These are phyloP conservation scores for Labia minor DNA, from an alignment of 2,888 invertebrate species.

Conservation along the genomic window DNA sequence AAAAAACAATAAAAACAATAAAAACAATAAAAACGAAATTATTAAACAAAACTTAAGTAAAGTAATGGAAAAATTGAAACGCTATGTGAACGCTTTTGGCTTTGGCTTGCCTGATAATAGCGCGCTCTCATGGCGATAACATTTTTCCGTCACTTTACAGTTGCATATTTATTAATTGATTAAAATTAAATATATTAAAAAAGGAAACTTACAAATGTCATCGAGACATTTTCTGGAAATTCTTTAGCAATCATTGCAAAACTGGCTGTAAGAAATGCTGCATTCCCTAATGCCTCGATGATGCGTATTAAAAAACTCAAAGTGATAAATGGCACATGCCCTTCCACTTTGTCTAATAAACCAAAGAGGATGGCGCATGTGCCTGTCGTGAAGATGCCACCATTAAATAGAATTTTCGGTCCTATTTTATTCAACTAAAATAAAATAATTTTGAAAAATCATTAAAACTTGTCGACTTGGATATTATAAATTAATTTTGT, in stretches of 20 bases:
- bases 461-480: background rate
- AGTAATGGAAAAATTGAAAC: background rate
- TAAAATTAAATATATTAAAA: too few relatives aligned
- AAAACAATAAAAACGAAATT: slow-evolving; percentile 4
- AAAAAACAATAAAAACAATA: slow-evolving; percentile 24
- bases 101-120: too few relatives aligned
- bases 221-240: slow-evolving; percentile 74
- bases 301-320: slow-evolving; percentile 70
- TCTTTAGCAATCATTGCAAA: slow-evolving; percentile 81
- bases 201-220: slow-evolving; percentile 62
- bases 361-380: slow-evolving; percentile 74
- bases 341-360: slow-evolving; percentile 57
- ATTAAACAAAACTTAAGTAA: slow-evolving; percentile 14
- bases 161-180: too few relatives aligned
- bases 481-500: too few relatives aligned
- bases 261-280: slow-evolving; percentile 73
- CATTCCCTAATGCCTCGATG: slow-evolving; percentile 74
- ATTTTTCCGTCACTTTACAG: too few relatives aligned
- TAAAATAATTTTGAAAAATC: slow-evolving; percentile 20
- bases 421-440: slow-evolving; percentile 59
- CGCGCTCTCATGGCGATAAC: too few relatives aligned
- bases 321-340: slow-evolving; percentile 60
- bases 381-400: slow-evolving; percentile 72
- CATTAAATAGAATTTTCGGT: slow-evolving; percentile 68
- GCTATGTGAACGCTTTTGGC: too few relatives aligned